Evolutionary conservation across 92 coral and sea anemone species (phyloP), one percentile per base, ranked within the genome.

Genomic region (Epizoanthus illoricatus): DNA sequence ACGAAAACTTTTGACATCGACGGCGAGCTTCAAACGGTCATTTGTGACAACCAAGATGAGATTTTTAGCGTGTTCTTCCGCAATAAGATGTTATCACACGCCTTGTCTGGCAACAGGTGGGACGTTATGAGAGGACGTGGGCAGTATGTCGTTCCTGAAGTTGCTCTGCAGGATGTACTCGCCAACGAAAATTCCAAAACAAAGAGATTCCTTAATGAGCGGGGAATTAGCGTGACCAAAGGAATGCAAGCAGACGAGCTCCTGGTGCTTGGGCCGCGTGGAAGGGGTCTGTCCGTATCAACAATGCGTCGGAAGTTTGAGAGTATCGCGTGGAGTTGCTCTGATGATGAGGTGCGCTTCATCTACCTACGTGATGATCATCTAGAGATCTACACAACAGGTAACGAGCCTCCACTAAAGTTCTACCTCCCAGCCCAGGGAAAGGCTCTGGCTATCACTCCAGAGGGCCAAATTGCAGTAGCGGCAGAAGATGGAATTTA

Each of bases 391-490:
- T 43, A 43, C 8, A 43, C 5, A 43, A 43, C 49, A 43, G 7
- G 0, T 5, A 7, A 43, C 8, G 49, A 43, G 7, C 49, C 18
- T 43, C 75, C 75, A 41, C 42, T 70, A 20, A 3, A 41, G 3
- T 43, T 70, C n/a, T 70, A 13, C 33, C 58, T 70, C 13, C 57
- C 57, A 0, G 15, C 4, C 17, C 16, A 6, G 42, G 58, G 58
- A 36, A 6, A 3, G 2, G 33, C 15, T 16, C 42, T 70, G 23
- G 75, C 75, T 3, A 70, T 70, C 75, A 70, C 56, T 41, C 75
- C 75, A n/a, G 33, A 70, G 58, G 75, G 75, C 10, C 56, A 70
- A 70, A n/a, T 70, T 20, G 75, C 75, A 18, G 75, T 70, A 70
- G 75, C 75, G 8, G 33, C 57, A 24, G 20, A 18, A 24, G 28